Evolutionary conservation across 2,888 invertebrate genomes (phyloP).

Genomic region (Parnassius apollo): DNA sequence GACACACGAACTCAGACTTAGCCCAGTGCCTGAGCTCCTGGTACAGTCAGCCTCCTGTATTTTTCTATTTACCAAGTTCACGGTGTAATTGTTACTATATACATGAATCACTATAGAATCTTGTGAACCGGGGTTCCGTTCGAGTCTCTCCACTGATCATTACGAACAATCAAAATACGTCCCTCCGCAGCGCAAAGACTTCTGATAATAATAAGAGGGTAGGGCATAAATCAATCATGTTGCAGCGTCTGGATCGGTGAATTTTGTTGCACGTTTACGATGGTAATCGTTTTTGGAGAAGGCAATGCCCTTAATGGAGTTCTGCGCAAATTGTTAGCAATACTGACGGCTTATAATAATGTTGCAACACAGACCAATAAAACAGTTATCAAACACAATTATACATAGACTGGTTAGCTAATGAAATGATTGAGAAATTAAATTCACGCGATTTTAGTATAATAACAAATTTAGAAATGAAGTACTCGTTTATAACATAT

Average conservation of each 20-base stretch:
- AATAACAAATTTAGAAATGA: too few relatives aligned
- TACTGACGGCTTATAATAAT: too few relatives aligned
- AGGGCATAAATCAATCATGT: slow-evolving; percentile 23
- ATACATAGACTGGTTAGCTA: too few relatives aligned
- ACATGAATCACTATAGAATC: slow-evolving; percentile 21
- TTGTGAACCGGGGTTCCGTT: slow-evolving; percentile 19
- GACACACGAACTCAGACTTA: too few relatives aligned
- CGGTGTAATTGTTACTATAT: slow-evolving; percentile 16
- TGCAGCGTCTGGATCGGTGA: slow-evolving; percentile 9
- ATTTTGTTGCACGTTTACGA: slow-evolving; percentile 10
- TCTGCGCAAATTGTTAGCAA: too few relatives aligned
- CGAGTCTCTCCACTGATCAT: slow-evolving; percentile 18
- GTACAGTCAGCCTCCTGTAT: background rate
- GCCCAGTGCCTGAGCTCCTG: too few relatives aligned
- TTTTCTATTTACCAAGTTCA: slow-evolving; percentile 1
- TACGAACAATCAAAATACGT: slow-evolving; percentile 20
- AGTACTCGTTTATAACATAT: too few relatives aligned
- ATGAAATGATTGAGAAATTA: too few relatives aligned
- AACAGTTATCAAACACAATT: too few relatives aligned
- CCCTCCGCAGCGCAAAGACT: slow-evolving; percentile 8
- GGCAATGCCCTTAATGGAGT: background rate
- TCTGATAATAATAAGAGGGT: slow-evolving; percentile 23
- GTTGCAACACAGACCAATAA: too few relatives aligned
- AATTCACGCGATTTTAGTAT: too few relatives aligned
- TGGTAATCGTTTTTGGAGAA: background rate